These are phyloP conservation scores for Noctua comes DNA, from an alignment of 2,888 invertebrate genomes.

Conservation along the genomic window DNA sequence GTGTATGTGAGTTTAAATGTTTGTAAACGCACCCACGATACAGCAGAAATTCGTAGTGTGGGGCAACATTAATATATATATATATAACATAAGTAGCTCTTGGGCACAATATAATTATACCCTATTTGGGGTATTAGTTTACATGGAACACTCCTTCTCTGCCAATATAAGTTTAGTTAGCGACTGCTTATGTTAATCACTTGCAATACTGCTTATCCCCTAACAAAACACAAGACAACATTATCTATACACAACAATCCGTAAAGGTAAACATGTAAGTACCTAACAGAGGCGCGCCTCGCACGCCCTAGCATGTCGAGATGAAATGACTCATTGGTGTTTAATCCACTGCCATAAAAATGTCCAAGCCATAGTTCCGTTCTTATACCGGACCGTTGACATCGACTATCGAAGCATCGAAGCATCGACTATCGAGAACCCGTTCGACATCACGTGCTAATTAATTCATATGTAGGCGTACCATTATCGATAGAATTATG, in stretches of 20 bases:
- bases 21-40: too few species aligned
- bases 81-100: not conserved
- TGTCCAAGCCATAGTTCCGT: constrained; percentile 83
- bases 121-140: too few species aligned
- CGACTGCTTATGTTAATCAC: not conserved
- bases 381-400: constrained; percentile 84
- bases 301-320: constrained; percentile 73
- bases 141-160: not conserved
- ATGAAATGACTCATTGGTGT: constrained; percentile 84
- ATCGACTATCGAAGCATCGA: constrained; percentile 67
- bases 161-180: not conserved
- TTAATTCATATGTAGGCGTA: constrained; percentile 88
- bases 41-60: too few species aligned
- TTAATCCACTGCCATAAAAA: constrained; percentile 84
- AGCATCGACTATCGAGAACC: constrained; percentile 81
- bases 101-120: too few species aligned
- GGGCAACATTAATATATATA: too few species aligned
- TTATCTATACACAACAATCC: constrained; percentile 38
- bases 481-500: constrained; percentile 88
- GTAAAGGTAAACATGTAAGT: constrained; percentile 55
- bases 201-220: not conserved
- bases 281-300: constrained; percentile 74
- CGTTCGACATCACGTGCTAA: constrained; percentile 87
- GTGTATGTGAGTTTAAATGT: too few species aligned
- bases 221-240: constrained; percentile 19